Evolutionary conservation across 2,888 invertebrate species (phyloP).

Genomic region (Pristionchus mayeri): DNA sequence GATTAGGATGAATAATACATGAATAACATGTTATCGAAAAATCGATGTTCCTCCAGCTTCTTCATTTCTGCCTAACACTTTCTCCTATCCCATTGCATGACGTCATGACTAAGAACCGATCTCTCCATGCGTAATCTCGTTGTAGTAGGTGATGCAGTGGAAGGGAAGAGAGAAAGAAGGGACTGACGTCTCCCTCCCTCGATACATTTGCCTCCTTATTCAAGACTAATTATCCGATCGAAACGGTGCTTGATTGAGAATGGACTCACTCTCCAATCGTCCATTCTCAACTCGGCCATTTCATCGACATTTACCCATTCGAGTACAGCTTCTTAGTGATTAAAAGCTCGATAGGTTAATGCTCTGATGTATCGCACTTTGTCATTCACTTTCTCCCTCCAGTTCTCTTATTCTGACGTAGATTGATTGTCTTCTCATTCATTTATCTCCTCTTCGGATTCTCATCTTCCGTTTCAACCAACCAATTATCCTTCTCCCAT

Average conservation of each 20-base stretch:
- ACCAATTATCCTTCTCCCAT: background rate
- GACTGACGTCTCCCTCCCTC: background rate
- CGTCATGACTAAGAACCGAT: background rate
- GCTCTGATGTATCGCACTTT: background rate
- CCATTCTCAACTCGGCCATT: too few relatives aligned
- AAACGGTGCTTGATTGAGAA: background rate
- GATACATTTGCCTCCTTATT: background rate
- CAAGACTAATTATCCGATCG: background rate
- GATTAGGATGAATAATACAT: too few relatives aligned
- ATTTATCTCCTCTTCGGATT: background rate
- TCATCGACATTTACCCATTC: too few relatives aligned
- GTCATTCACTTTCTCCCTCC: background rate
- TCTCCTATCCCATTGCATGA: background rate
- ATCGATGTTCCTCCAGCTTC: background rate
- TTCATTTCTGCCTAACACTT: background rate
- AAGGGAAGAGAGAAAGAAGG: background rate
- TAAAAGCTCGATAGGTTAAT: too few relatives aligned
- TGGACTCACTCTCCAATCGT: background rate
- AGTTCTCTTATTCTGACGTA: background rate
- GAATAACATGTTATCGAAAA: too few relatives aligned
- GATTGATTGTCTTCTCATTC: background rate
- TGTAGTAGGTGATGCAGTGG: background rate
- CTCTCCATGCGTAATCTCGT: background rate
- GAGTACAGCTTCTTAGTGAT: too few relatives aligned
- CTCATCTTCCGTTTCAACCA: background rate